Evolutionary conservation across 2,888 invertebrate genomes (phyloP).

Genomic region (Acronicta aceris): DNA sequence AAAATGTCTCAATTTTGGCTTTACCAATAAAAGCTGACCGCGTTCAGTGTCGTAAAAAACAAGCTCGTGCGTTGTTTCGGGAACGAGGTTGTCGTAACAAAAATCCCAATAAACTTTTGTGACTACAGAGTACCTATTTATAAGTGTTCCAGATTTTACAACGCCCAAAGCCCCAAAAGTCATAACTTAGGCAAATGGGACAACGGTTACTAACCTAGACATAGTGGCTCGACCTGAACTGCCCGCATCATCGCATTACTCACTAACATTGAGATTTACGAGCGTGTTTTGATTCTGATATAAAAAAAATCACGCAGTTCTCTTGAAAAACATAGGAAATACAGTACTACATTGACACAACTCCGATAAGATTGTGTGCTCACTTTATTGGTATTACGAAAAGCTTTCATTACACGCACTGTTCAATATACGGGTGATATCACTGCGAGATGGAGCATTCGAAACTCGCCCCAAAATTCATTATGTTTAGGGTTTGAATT

Average conservation of each 20-base stretch:
- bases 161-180: slow-evolving; percentile 20
- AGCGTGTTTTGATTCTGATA: slow-evolving; percentile 49
- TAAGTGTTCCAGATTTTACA: slow-evolving; percentile 34
- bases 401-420: slow-evolving; percentile 72
- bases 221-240: slow-evolving; percentile 33
- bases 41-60: slow-evolving; percentile 48
- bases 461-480: slow-evolving; percentile 60
- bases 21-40: slow-evolving; percentile 47
- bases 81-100: slow-evolving; percentile 51
- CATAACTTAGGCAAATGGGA: slow-evolving; percentile 40
- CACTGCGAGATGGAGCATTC: slow-evolving; percentile 46
- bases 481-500: slow-evolving; percentile 64
- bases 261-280: slow-evolving; percentile 65
- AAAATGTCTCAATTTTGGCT: slow-evolving; percentile 46
- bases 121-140: slow-evolving; percentile 44
- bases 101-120: slow-evolving; percentile 53
- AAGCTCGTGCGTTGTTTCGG: slow-evolving; percentile 48
- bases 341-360: slow-evolving; percentile 55
- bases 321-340: slow-evolving; percentile 43
- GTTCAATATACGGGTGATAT: slow-evolving; percentile 67
- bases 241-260: slow-evolving; percentile 58
- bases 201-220: slow-evolving; percentile 33
- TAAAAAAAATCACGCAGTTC: slow-evolving; percentile 29
- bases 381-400: slow-evolving; percentile 69
- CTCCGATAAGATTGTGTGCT: slow-evolving; percentile 64